Evolutionary conservation across 1,140 invertebrate genomes (phyloP).

Genomic region (Neelides sp.): DNA sequence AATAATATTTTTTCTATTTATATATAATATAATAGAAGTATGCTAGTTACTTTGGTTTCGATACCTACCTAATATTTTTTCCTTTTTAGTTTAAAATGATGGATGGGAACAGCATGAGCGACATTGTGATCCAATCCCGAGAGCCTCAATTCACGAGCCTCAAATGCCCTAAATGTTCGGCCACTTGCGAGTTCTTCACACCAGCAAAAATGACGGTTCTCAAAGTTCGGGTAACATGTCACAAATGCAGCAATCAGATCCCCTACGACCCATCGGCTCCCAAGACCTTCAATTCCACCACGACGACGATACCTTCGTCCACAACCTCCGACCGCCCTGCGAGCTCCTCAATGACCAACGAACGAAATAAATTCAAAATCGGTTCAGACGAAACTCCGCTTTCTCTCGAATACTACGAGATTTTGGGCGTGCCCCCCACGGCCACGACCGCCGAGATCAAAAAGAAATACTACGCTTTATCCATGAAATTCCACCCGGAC

Average conservation of each 20-base stretch:
- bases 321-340: background rate
- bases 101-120: too few species aligned
- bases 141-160: slow-evolving; percentile 25
- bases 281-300: background rate
- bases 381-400: slow-evolving; percentile 25
- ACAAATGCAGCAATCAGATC: slow-evolving; percentile 19
- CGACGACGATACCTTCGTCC: background rate
- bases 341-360: background rate
- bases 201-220: background rate
- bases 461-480: slow-evolving; percentile 41
- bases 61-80: too few species aligned
- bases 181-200: slow-evolving; percentile 17
- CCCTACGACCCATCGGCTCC: slow-evolving; percentile 7
- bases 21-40: too few species aligned
- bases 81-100: too few species aligned
- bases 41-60: too few species aligned
- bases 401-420: slow-evolving; percentile 39
- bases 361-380: slow-evolving; percentile 17
- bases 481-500: slow-evolving; percentile 32
- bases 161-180: slow-evolving; percentile 17
- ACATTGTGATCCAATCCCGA: slow-evolving; percentile 17
- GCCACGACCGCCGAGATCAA: slow-evolving; percentile 39
- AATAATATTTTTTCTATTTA: too few species aligned
- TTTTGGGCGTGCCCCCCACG: slow-evolving; percentile 38
- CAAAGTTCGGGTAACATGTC: slow-evolving; percentile 20